phyloP scores from a whole-genome alignment of 2,797 vertebrate genomes.

The Tenualosa thibaudeaui region DNA sequence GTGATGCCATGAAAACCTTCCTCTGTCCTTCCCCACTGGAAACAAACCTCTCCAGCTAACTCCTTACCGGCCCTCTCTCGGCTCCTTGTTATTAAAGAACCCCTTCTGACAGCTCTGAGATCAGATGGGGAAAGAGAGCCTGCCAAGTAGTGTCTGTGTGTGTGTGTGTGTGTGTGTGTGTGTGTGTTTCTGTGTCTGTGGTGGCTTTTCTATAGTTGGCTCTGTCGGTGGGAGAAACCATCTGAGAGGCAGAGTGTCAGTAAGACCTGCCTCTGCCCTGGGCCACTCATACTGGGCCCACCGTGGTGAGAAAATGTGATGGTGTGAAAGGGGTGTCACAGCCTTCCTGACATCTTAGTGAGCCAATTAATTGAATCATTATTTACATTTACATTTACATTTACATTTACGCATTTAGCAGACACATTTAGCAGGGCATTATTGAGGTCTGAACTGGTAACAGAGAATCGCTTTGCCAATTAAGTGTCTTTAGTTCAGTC shows the following conservation, averaged over 20 bases:
- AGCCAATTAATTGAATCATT: constrained; percentile 71
- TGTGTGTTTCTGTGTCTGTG: background rate
- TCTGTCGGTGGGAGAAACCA: background rate
- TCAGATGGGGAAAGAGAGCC: background rate
- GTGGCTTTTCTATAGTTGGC: background rate
- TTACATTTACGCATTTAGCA: no score
- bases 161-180: constrained; percentile 3
- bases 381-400: no score
- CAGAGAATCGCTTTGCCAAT: background rate
- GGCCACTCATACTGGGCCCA: background rate
- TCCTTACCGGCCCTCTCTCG: background rate
- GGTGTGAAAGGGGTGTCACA: background rate
- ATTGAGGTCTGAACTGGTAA: constrained; percentile 41
- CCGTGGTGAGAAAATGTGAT: background rate
- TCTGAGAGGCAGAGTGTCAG: background rate
- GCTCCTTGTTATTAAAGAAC: background rate
- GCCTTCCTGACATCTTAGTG: constrained; percentile 73
- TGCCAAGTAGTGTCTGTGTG: background rate
- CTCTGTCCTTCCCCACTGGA: background rate
- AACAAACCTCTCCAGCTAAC: constrained; percentile 40
- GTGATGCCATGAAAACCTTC: background rate
- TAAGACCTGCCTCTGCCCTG: background rate
- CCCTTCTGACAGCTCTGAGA: background rate
- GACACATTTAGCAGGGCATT: constrained; percentile 51
- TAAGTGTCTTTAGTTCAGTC: background rate